Percentiles rank a stretch among this genome's conserved stretches.
Evolutionary conservation across 2,888 invertebrate species (phyloP).

Genomic region (Diarsia mendica): DNA sequence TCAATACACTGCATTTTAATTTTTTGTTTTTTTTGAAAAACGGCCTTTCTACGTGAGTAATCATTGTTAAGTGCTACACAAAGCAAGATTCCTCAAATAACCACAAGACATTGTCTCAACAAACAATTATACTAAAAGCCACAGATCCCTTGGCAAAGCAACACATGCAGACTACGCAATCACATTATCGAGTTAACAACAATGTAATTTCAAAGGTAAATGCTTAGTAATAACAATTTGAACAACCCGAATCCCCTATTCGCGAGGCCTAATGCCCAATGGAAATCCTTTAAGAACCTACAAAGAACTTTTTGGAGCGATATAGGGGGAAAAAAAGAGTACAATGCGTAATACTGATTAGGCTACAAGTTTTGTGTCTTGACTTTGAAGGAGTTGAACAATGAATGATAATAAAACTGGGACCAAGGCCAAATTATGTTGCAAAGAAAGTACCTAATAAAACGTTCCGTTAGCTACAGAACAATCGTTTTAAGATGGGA

Average conservation of each 20-base stretch:
- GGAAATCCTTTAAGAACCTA: slow-evolving; percentile 56
- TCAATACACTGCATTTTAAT: background rate
- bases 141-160: slow-evolving; percentile 18
- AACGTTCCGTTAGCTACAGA: too few species aligned
- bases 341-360: slow-evolving; percentile 44
- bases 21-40: background rate
- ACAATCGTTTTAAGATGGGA: too few species aligned
- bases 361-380: slow-evolving; percentile 12
- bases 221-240: slow-evolving; percentile 61
- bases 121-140: slow-evolving; percentile 57
- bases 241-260: slow-evolving; percentile 50
- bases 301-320: slow-evolving; percentile 51
- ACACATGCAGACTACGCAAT: slow-evolving; percentile 46
- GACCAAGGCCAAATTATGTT: too few species aligned
- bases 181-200: slow-evolving; percentile 59
- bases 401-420: too few species aligned
- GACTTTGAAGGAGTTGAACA: background rate
- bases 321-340: slow-evolving; percentile 37
- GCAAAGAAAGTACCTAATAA: too few species aligned
- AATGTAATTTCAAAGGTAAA: slow-evolving; percentile 60
- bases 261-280: slow-evolving; percentile 51
- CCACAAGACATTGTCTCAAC: slow-evolving; percentile 11
- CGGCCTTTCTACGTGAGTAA: background rate
- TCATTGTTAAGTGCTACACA: background rate
- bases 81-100: background rate